Evolutionary conservation across 2,113 vertebrate genomes (phyloP).

Genomic region (Callopanchax toddi): DNA sequence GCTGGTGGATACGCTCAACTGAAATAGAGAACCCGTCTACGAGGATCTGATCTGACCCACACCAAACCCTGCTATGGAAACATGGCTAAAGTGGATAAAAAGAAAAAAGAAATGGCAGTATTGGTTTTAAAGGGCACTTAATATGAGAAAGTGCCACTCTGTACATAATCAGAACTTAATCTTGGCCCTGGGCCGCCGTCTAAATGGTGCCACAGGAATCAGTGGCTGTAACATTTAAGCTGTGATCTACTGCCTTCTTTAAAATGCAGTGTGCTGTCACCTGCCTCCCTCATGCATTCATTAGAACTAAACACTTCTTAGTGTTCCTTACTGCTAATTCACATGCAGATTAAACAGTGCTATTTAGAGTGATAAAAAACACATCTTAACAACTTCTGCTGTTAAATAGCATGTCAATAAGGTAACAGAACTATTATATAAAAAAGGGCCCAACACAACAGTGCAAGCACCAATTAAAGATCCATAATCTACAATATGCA

Average conservation of each 20-base stretch:
- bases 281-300: conserved; percentile 2
- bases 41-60: too few species aligned
- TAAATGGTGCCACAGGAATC: conserved; percentile 20
- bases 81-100: too few species aligned
- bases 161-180: conserved; percentile 28
- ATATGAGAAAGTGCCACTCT: conserved; percentile 20
- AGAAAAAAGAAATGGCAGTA: conserved; percentile 4
- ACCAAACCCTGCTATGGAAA: too few species aligned
- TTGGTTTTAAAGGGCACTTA: conserved; percentile 16
- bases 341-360: conserved; percentile 13
- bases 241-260: conserved; percentile 1
- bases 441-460: too few species aligned
- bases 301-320: not conserved
- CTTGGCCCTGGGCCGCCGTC: conserved; percentile 2
- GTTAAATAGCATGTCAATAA: conserved; percentile 10
- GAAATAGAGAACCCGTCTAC: too few species aligned
- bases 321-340: conserved; percentile 4
- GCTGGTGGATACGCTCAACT: too few species aligned
- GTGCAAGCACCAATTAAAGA: not conserved
- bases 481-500: too few species aligned
- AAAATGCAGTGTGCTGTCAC: not conserved
- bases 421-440: not conserved
- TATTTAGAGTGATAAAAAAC: conserved; percentile 12
- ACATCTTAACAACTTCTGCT: conserved; percentile 1
- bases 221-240: conserved; percentile 19